Percentiles rank a stretch among this genome's conserved stretches.
These are phyloP conservation scores for Ophion ventricosus DNA, from an alignment of 2,888 invertebrate genomes.

Conservation along the genomic window DNA sequence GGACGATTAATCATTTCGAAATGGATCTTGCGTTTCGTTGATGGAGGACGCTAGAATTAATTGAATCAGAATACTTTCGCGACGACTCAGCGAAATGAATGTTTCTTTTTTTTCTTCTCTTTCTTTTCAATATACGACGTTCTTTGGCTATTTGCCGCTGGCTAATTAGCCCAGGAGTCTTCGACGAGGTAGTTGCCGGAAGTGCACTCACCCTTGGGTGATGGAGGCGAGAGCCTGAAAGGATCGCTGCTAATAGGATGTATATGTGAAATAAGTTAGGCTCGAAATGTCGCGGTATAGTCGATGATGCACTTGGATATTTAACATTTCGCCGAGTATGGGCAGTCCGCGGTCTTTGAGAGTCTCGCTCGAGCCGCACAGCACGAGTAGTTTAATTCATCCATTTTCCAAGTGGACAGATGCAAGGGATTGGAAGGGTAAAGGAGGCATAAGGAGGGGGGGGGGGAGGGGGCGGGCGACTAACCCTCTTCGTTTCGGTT, in stretches of 20 bases:
- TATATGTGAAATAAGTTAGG: background rate
- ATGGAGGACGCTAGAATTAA: background rate
- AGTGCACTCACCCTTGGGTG: conserved; percentile 23
- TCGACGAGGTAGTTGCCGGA: conserved; percentile 10
- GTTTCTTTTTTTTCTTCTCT: no score
- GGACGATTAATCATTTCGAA: no score
- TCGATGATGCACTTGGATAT: conserved; percentile 58
- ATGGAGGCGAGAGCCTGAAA: conserved; percentile 34
- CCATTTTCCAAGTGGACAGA: conserved; percentile 59
- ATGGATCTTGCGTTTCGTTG: background rate
- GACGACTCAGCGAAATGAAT: conserved; percentile 23
- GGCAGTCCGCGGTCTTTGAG: conserved; percentile 45
- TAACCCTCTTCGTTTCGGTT: conserved; percentile 47
- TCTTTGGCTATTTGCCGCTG: conserved; percentile 15
- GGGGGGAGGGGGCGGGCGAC: no score
- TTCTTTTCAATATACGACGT: conserved; percentile 4
- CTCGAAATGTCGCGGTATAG: conserved; percentile 55
- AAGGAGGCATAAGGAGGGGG: conserved; percentile 12
- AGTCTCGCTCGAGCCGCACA: conserved; percentile 26
- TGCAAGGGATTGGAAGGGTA: conserved; percentile 3
- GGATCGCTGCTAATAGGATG: conserved; percentile 16
- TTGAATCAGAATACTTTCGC: background rate
- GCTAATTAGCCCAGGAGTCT: conserved; percentile 35
- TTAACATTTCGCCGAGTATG: conserved; percentile 39
- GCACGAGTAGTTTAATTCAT: conserved; percentile 51